These are phyloP conservation scores for Cathartes aura DNA, from an alignment of 2,113 vertebrate species.

Conservation along the genomic window DNA sequence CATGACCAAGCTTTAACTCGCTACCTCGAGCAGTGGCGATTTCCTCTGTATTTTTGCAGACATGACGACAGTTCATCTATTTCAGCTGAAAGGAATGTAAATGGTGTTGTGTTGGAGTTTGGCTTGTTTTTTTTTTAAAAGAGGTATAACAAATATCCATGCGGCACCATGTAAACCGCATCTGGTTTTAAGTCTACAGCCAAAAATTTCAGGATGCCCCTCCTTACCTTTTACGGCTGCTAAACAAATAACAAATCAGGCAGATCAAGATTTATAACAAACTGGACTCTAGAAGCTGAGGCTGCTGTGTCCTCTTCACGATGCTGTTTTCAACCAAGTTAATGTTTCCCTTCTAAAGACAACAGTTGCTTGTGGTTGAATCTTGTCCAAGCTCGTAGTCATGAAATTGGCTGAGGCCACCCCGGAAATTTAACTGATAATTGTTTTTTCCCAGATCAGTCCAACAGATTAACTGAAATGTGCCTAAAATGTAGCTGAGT, in stretches of 20 bases:
- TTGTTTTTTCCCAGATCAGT: neutral
- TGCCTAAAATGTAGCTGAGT: conserved; percentile 10
- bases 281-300: neutral
- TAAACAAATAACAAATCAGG: neutral
- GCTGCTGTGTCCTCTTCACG: neutral
- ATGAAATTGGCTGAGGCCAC: neutral
- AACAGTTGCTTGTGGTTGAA: neutral
- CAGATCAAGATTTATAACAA: neutral
- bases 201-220: neutral
- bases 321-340: conserved; percentile 7
- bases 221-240: conserved; percentile 10
- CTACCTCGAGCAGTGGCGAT: conserved; percentile 4
- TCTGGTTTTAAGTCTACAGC: neutral
- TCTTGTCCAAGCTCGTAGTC: neutral
- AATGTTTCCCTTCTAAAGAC: conserved; percentile 14
- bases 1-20: neutral
- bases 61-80: neutral
- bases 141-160: neutral
- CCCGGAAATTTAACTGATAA: neutral
- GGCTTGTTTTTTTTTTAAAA: neutral
- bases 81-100: conserved; percentile 26
- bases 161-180: neutral
- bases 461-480: neutral
- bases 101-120: neutral
- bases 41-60: conserved; percentile 38